Evolutionary conservation across 2,888 invertebrate genomes (phyloP).

Genomic region (Hydraecia micacea): DNA sequence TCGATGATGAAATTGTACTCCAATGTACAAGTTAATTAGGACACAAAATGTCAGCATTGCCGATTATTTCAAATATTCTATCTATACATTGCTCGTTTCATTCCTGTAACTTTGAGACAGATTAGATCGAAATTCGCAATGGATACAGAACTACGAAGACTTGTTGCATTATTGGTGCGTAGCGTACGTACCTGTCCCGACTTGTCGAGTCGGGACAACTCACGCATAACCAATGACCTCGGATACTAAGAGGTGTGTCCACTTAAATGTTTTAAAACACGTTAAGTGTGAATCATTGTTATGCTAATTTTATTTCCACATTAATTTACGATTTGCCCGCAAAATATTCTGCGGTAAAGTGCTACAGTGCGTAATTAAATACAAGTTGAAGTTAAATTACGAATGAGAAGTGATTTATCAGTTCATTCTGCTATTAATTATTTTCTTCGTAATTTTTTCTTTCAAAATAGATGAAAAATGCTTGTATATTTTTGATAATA

Average conservation of each 20-base stretch:
- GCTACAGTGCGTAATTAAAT: constrained; percentile 48
- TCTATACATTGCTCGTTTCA: constrained; percentile 7
- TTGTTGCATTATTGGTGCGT: constrained; percentile 42
- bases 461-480: background rate
- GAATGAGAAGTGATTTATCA: constrained; percentile 21
- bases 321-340: constrained; percentile 52
- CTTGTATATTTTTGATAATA: background rate
- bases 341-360: constrained; percentile 40
- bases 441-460: background rate
- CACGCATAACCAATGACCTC: constrained; percentile 70
- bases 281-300: constrained; percentile 57
- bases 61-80: background rate
- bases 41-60: background rate
- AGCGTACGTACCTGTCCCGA: constrained; percentile 72
- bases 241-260: constrained; percentile 59
- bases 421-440: background rate
- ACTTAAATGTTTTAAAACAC: constrained; percentile 54
- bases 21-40: background rate
- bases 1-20: background rate
- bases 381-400: constrained; percentile 34
- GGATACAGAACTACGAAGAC: constrained; percentile 8
- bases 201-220: constrained; percentile 71
- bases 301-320: constrained; percentile 61
- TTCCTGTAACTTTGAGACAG: rapidly evolving
- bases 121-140: constrained; percentile 12